Evolutionary conservation across 2,888 invertebrate genomes (phyloP).

Genomic region (Calameuta filiformis): DNA sequence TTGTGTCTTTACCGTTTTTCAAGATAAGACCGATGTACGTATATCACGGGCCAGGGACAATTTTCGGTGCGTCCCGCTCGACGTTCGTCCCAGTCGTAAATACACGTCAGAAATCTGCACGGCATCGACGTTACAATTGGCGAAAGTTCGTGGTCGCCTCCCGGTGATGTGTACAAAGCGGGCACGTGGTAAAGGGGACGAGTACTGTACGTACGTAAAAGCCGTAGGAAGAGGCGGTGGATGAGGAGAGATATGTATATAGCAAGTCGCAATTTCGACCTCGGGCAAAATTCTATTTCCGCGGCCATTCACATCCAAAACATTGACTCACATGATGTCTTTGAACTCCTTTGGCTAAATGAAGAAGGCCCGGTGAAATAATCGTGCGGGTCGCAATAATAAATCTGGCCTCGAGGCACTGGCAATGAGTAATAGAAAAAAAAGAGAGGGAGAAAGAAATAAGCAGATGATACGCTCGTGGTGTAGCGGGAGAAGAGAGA

Average conservation of each 20-base stretch:
- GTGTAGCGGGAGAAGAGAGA: constrained; percentile 9
- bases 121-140: too few relatives aligned
- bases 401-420: constrained; percentile 32
- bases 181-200: neutral
- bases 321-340: constrained; percentile 59
- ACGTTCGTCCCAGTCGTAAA: too few relatives aligned
- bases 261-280: constrained; percentile 11
- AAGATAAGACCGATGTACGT: too few relatives aligned
- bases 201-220: neutral
- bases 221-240: neutral
- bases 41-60: too few relatives aligned
- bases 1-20: too few relatives aligned
- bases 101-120: too few relatives aligned
- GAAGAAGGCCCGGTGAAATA: constrained; percentile 46
- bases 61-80: too few relatives aligned
- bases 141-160: neutral
- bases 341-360: constrained; percentile 59
- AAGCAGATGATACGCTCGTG: neutral
- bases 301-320: constrained; percentile 59
- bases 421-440: constrained; percentile 10
- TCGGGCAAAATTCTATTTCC: constrained; percentile 49
- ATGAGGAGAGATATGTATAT: neutral
- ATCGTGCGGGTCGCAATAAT: constrained; percentile 34
- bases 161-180: neutral
- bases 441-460: constrained; percentile 1